Conservation (phyloP, 2,113 vertebrate genomes). For the Accipiter cooperii region DNA sequence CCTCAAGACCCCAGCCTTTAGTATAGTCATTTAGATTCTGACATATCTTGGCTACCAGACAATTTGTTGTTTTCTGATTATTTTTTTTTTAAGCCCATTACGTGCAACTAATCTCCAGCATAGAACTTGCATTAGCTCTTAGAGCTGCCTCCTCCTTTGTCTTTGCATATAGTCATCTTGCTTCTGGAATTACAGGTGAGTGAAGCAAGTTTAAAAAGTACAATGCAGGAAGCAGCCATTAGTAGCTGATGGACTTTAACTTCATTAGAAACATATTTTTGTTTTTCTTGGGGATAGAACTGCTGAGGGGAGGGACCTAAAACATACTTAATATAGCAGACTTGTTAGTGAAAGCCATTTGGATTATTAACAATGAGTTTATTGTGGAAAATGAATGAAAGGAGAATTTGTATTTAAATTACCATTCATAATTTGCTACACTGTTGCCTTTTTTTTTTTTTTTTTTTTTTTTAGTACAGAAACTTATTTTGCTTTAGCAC, state of each 20-base stretch:
- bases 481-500: not conserved
- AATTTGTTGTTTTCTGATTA: not conserved
- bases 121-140: not conserved
- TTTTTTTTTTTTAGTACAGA: not conserved
- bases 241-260: not conserved
- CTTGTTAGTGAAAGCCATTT: not conserved
- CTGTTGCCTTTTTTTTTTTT: rapidly evolving
- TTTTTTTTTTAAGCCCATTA: not conserved
- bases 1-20: not conserved
- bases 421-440: not conserved
- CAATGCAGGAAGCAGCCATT: not conserved
- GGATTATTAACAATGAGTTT: not conserved
- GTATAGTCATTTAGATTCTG: not conserved
- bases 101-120: not conserved
- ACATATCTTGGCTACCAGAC: not conserved
- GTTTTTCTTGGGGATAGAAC: not conserved
- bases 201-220: not conserved
- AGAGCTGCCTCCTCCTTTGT: not conserved
- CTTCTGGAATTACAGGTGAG: slow-evolving; percentile 9
- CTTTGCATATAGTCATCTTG: not conserved
- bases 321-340: not conserved
- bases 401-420: not conserved
- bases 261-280: not conserved
- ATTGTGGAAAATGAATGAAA: not conserved
- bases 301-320: not conserved